Evolutionary conservation across 2,797 vertebrate species (phyloP), one percentile per base, ranked within the genome.

Genomic region (Menidia menidia): DNA sequence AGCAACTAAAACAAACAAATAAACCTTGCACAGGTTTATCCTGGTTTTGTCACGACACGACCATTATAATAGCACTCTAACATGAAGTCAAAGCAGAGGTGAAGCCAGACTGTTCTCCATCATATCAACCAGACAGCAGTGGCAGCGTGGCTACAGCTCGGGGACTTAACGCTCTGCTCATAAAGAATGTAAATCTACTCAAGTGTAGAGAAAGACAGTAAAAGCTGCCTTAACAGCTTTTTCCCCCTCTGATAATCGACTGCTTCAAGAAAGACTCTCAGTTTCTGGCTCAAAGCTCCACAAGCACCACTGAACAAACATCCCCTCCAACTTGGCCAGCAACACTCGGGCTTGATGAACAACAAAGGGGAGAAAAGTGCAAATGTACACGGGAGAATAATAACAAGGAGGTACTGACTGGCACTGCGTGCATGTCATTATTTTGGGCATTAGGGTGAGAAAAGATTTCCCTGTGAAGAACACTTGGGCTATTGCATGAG

Each of bases 221-320:
- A 75, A 78, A 73, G 44, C 68, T 71, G 59, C 0, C 2, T 50
- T 18, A 60, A 35, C 63, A 82, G 72, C 56, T 79, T 77, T 62
- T 47, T 68, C 53, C 68, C 73, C 35, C 73, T 80, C 71, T 75
- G 71, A 82, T 59, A 78, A 71, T 61, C 48, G 47, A 53, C 18
- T 25, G 61, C 75, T 86, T 68, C 4, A 3, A 88, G 81, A 77
- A 52, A 47, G 54, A 60, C 57, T 67, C 53, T 58, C 18, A 47
- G 42, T 44, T 53, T 78, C 61, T 75, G 70, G 74, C 73, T 76
- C 53, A 4, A 0, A 71, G 42, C 73, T 71, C 69, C 33, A 25
- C 39, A 39, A 70, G 68, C 69, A 75, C 50, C 77, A 71, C 44
- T 35, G 61, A 68, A 58, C 67, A 81, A 81, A 75, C 65, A 59